Evolutionary conservation across 2,888 invertebrate species (phyloP).

Genomic region (Mactromeris polynyma): DNA sequence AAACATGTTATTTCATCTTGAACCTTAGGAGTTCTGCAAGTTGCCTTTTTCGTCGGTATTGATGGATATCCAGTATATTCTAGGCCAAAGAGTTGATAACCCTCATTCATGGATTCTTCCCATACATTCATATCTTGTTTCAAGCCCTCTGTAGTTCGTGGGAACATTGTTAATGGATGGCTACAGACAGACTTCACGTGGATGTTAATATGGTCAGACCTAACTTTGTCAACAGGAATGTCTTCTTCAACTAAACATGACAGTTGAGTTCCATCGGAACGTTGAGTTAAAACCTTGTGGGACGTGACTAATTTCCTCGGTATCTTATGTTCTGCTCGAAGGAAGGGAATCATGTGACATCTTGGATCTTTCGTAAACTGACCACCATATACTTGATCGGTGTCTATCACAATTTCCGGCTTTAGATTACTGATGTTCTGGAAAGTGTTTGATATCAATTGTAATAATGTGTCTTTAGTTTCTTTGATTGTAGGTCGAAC

Average conservation of each 20-base stretch:
- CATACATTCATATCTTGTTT: conserved; percentile 16
- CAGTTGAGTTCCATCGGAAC: neutral
- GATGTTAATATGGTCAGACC: neutral
- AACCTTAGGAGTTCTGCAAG: neutral
- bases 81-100: conserved; percentile 16
- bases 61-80: neutral
- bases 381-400: conserved; percentile 12
- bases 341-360: neutral
- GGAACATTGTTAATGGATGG: conserved; percentile 9
- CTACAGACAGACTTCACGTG: neutral
- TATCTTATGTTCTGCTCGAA: conserved; percentile 5
- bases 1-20: neutral
- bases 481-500: conserved; percentile 23
- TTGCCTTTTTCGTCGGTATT: neutral
- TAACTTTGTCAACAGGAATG: neutral
- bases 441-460: neutral
- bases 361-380: conserved; percentile 23
- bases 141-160: conserved; percentile 9
- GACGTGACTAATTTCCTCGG: neutral
- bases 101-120: conserved; percentile 7
- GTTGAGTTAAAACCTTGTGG: neutral
- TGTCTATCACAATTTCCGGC: conserved; percentile 13
- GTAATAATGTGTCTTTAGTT: neutral
- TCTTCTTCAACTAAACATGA: neutral
- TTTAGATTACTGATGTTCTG: neutral